Evolutionary conservation across 2,888 invertebrate species (phyloP), one percentile per base, ranked within the genome.

Genomic region (Aricia artaxerxes): DNA sequence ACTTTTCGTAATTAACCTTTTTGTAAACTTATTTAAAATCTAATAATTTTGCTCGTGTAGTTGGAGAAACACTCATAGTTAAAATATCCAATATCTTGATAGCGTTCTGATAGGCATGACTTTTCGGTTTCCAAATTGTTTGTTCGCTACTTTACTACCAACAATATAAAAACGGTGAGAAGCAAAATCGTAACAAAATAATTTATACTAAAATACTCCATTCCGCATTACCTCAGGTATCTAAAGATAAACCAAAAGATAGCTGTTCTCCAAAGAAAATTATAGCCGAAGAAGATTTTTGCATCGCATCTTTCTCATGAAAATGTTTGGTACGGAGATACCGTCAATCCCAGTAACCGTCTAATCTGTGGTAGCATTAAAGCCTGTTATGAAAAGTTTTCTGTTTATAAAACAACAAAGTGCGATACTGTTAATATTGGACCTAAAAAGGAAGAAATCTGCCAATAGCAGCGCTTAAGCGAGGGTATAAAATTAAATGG

Each of bases 401-500:
- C 79, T 82, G 79, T 82, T 85, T 82, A 89, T 86, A 89, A 88
- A 83, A 88, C 88, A 91, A 89, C 90, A 91, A 90, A 90, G 89
- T 88, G 88, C 87, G 89, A 90, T 90, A 92, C 90, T 90, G 88
- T 92, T 91, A 91, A 91, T 91, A 91, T 89, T 88, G 86, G 86
- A 85, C 87, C 86, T 86, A 89, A 89, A 90, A 89, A 92, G 90
- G 87, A 88, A 91, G 89, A 91, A 92, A 93, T 92, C 91, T 92
- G 92, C 92, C 94, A 93, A 94, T 92, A 91, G 90, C 92, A 91
- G 89, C 90, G 91, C 91, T 92, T 91, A 92, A 91, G 91, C 91
- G 88, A 87, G 90, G 91, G 87, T 91, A 92, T 94, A 94, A 94
- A 93, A 93, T 93, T 93, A 94, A 94, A 93, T 92, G 91, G 91